phyloP scores from a whole-genome alignment of 2,888 invertebrate genomes.

The Thera britannica region DNA sequence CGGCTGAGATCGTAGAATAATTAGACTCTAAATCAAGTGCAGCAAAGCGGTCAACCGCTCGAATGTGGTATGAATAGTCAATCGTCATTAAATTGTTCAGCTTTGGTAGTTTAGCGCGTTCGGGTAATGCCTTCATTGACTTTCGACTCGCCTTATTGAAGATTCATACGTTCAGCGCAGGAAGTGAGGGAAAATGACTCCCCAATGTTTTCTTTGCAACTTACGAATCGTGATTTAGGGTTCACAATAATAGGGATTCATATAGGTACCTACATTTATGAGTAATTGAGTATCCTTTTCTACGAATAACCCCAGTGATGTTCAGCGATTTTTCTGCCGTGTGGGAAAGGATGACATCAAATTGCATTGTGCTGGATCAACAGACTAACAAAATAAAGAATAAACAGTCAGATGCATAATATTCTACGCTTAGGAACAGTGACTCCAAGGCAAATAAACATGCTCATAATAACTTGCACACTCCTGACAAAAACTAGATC shows the following conservation, averaged over 20 bases:
- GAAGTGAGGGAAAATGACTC: slow-evolving; percentile 28
- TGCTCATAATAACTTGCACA: slow-evolving; percentile 12
- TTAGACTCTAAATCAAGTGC: slow-evolving; percentile 83
- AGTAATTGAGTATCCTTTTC: background rate
- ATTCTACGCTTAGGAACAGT: background rate
- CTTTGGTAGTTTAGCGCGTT: slow-evolving; percentile 80
- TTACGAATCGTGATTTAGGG: slow-evolving; percentile 16
- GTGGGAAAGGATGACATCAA: background rate
- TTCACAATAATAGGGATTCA: slow-evolving; percentile 7
- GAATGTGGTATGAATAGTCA: slow-evolving; percentile 83
- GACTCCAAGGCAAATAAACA: slow-evolving; percentile 2
- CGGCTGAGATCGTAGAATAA: slow-evolving; percentile 81
- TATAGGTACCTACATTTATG: background rate
- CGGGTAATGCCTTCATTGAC: slow-evolving; percentile 51
- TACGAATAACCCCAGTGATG: background rate
- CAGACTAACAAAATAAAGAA: background rate
- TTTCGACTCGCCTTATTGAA: slow-evolving; percentile 36
- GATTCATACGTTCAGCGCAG: slow-evolving; percentile 24
- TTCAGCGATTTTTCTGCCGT: background rate
- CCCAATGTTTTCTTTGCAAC: slow-evolving; percentile 28
- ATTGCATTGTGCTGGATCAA: background rate
- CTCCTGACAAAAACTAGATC: slow-evolving; percentile 42
- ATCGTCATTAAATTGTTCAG: slow-evolving; percentile 83
- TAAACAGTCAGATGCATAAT: background rate
- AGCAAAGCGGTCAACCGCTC: slow-evolving; percentile 80